These are phyloP conservation scores for Epizoanthus rinbou DNA, from an alignment of 92 coral and sea anemone genomes.

Conservation along the genomic window DNA sequence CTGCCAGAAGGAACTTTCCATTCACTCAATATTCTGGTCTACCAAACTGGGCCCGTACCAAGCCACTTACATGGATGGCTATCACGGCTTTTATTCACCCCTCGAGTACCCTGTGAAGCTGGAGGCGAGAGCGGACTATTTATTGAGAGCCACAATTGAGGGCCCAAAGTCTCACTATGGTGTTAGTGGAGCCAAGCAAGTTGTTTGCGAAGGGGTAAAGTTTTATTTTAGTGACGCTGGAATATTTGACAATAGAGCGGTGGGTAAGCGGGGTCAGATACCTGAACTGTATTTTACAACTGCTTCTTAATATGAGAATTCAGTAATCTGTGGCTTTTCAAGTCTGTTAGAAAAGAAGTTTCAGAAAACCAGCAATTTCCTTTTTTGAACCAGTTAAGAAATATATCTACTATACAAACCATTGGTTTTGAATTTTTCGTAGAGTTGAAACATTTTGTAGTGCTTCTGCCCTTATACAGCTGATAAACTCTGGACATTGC, in stretches of 20 bases:
- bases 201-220: slow-evolving; percentile 28
- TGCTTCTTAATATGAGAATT: background rate
- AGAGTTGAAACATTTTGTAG: too few relatives aligned
- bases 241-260: slow-evolving; percentile 34
- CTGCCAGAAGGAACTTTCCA: slow-evolving; percentile 40
- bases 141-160: slow-evolving; percentile 41
- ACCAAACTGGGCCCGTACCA: slow-evolving; percentile 25
- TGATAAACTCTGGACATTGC: too few relatives aligned
- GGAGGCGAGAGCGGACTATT: slow-evolving; percentile 37
- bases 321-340: too few relatives aligned
- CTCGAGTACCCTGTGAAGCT: slow-evolving; percentile 32
- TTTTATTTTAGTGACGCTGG: slow-evolving; percentile 40
- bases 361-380: too few relatives aligned
- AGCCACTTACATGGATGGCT: slow-evolving; percentile 15
- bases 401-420: too few relatives aligned
- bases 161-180: slow-evolving; percentile 37
- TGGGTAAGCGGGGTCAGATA: slow-evolving; percentile 39
- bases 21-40: slow-evolving; percentile 41
- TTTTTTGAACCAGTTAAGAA: too few relatives aligned
- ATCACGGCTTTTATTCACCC: slow-evolving; percentile 30
- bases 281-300: slow-evolving; percentile 39
- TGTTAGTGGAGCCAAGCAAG: slow-evolving; percentile 23
- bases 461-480: too few relatives aligned
- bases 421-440: too few relatives aligned
- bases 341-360: too few relatives aligned